Evolutionary conservation across 2,113 vertebrate species (phyloP).

Genomic region (Tangachromis dhanisi): DNA sequence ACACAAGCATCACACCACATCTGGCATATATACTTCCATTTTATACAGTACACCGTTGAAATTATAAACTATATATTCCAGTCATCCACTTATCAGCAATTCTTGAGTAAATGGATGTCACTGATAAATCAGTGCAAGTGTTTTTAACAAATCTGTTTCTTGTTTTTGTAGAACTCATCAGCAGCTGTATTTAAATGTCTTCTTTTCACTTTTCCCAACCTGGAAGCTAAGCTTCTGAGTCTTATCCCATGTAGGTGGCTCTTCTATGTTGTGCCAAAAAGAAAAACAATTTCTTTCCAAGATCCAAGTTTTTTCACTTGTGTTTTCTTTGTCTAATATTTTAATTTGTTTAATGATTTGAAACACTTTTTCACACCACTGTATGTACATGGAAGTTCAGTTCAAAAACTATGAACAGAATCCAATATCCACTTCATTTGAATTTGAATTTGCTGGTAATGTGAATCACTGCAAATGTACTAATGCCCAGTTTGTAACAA

Average conservation of each 20-base stretch:
- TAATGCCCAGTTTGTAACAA: neutral
- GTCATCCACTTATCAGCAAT: neutral
- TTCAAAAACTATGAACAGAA: neutral
- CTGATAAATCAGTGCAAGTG: neutral
- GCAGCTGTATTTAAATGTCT: neutral
- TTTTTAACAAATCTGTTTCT: neutral
- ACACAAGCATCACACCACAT: neutral
- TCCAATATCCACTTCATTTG: neutral
- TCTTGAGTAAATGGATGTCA: fast-evolving
- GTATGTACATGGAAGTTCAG: fast-evolving
- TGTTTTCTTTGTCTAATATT: neutral
- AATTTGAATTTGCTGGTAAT: neutral
- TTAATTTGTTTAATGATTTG: neutral
- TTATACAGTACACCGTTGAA: neutral
- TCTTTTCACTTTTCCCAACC: fast-evolving
- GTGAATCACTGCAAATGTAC: neutral
- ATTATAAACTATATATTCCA: neutral
- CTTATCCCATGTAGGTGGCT: neutral
- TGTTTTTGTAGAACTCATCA: neutral
- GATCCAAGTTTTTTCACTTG: neutral
- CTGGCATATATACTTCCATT: neutral
- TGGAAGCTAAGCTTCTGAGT: neutral
- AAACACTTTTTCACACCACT: neutral
- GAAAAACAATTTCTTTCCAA: neutral
- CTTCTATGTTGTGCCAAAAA: neutral